Conservation (phyloP, 2,888 invertebrate species). For the Frankliniella intonsa region DNA sequence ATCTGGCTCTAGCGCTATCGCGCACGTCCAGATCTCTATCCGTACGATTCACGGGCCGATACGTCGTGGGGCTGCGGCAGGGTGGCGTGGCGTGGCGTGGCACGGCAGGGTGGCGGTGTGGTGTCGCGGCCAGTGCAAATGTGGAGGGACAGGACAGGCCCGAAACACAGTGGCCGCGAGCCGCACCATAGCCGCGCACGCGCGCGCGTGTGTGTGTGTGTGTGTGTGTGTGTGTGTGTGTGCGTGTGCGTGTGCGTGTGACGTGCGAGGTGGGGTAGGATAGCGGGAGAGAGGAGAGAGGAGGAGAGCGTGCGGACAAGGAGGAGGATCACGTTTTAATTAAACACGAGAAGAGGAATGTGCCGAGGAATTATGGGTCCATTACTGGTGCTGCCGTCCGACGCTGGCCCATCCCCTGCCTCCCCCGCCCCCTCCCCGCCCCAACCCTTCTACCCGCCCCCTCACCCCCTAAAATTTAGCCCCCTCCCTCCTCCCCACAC, state of each 20-base stretch:
- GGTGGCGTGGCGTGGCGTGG: too few relatives aligned
- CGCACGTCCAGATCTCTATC: too few relatives aligned
- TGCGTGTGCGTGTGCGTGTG: too few relatives aligned
- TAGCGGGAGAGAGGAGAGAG: background rate
- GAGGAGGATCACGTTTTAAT: conserved; percentile 25
- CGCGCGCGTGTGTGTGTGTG: too few relatives aligned
- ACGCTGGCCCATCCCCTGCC: background rate
- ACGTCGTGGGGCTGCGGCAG: too few relatives aligned
- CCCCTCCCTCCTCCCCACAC: too few relatives aligned
- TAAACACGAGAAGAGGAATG: conserved; percentile 26
- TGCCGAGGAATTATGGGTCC: conserved; percentile 22
- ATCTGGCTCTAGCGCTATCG: too few relatives aligned
- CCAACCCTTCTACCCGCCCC: background rate
- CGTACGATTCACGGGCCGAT: too few relatives aligned
- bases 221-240: too few relatives aligned
- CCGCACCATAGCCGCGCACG: background rate
- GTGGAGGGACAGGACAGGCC: too few relatives aligned
- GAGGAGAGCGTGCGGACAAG: conserved; percentile 1
- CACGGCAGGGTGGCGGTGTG: too few relatives aligned
- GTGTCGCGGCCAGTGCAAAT: too few relatives aligned
- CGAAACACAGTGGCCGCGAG: background rate
- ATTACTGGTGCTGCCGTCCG: conserved; percentile 22
- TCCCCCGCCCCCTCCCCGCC: background rate
- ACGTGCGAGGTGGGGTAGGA: background rate
- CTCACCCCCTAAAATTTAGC: background rate